Percentiles rank a stretch among this genome's conserved stretches.
These are phyloP conservation scores for Clarias laeviceps DNA, from an alignment of 2,797 vertebrate genomes.

Conservation along the genomic window DNA sequence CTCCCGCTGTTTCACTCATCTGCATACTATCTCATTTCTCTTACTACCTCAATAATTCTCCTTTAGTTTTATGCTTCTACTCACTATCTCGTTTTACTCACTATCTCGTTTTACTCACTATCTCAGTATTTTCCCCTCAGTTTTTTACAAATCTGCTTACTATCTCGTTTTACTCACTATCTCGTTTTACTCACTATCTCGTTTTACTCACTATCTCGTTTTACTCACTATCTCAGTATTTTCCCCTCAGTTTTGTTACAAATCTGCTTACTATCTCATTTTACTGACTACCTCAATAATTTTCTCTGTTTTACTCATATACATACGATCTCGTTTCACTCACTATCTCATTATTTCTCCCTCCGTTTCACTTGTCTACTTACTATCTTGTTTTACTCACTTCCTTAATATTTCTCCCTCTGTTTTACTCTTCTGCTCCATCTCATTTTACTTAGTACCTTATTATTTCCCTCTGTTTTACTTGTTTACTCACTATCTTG, in stretches of 20 bases:
- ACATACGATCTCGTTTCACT: neutral
- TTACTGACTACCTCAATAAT: neutral
- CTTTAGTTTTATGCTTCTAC: neutral
- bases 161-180: too few species aligned
- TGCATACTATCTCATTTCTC: neutral
- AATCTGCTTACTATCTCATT: too few species aligned
- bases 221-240: neutral
- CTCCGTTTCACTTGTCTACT: neutral
- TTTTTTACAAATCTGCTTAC: too few species aligned
- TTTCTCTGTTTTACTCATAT: neutral
- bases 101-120: too few species aligned
- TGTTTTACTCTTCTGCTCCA: too few species aligned
- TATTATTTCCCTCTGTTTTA: neutral
- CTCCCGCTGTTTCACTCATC: too few species aligned
- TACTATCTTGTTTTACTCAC: neutral
- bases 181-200: neutral
- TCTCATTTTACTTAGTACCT: neutral
- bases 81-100: neutral
- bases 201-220: too few species aligned
- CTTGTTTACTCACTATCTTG: neutral
- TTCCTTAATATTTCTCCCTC: neutral
- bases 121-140: neutral
- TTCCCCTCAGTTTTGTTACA: too few species aligned
- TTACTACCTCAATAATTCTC: too few species aligned
- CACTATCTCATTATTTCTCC: neutral